Percentiles rank a stretch among this genome's conserved stretches.
Conservation (phyloP, 2,797 vertebrate genomes). For the Macropodus opercularis region DNA sequence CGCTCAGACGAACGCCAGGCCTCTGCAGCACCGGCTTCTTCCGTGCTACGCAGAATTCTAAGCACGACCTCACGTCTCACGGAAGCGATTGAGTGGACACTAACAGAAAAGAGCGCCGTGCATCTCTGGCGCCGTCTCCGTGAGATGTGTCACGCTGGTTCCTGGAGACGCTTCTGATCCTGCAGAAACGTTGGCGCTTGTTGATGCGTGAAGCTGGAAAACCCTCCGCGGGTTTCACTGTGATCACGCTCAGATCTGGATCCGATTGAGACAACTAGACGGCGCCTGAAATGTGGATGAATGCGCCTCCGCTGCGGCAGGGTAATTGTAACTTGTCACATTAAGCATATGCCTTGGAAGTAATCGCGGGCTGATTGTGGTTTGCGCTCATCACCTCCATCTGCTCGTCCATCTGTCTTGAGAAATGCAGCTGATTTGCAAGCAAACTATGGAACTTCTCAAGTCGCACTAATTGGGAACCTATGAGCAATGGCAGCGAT, state of each 20-base stretch:
- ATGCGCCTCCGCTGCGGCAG: constrained; percentile 54
- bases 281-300: constrained; percentile 59
- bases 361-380: constrained; percentile 63
- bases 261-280: constrained; percentile 42
- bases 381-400: constrained; percentile 72
- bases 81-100: not conserved
- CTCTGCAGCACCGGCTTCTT: not conserved
- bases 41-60: not conserved
- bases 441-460: constrained; percentile 55
- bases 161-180: not conserved
- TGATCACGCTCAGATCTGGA: constrained; percentile 22
- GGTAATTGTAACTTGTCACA: constrained; percentile 69
- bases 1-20: not conserved
- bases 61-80: not conserved
- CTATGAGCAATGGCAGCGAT: constrained; percentile 37
- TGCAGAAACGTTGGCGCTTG: constrained; percentile 14
- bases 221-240: constrained; percentile 19
- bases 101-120: not conserved
- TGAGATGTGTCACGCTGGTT: not conserved
- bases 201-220: constrained; percentile 12
- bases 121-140: not conserved
- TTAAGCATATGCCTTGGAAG: constrained; percentile 72
- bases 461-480: constrained; percentile 50
- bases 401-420: constrained; percentile 72
- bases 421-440: constrained; percentile 55